phyloP scores from a whole-genome alignment of 2,888 invertebrate species.

The Drosophila mettleri region DNA sequence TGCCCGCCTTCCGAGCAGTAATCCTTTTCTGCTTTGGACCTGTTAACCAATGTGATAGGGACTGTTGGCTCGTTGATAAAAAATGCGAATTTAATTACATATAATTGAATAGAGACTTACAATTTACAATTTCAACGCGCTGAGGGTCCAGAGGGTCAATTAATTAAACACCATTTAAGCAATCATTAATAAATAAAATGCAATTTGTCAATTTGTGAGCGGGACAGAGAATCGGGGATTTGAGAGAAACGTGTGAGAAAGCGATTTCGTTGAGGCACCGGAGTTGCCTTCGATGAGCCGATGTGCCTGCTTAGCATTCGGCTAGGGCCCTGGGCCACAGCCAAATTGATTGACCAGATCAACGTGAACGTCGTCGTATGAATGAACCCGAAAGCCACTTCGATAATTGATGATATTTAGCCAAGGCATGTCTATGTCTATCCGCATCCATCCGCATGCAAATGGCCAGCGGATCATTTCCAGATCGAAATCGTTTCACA shows the following conservation, averaged over 20 bases:
- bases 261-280: slow-evolving; percentile 64
- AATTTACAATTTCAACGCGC: slow-evolving; percentile 64
- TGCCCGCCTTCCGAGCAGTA: slow-evolving; percentile 1
- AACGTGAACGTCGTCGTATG: slow-evolving; percentile 51
- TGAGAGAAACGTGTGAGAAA: slow-evolving; percentile 68
- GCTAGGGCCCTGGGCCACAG: slow-evolving; percentile 45
- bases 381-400: slow-evolving; percentile 67
- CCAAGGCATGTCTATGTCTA: slow-evolving; percentile 32
- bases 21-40: slow-evolving; percentile 1
- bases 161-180: slow-evolving; percentile 77
- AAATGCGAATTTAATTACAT: slow-evolving; percentile 73
- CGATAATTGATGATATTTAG: slow-evolving; percentile 74
- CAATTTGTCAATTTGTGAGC: slow-evolving; percentile 71
- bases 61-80: slow-evolving; percentile 27
- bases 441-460: slow-evolving; percentile 38
- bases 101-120: slow-evolving; percentile 58
- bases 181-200: slow-evolving; percentile 76
- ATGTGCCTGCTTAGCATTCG: slow-evolving; percentile 14
- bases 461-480: slow-evolving; percentile 56
- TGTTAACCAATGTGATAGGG: slow-evolving; percentile 29
- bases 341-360: slow-evolving; percentile 77
- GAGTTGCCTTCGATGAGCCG: neutral
- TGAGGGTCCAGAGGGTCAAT: slow-evolving; percentile 47
- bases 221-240: slow-evolving; percentile 33
- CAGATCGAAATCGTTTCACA: slow-evolving; percentile 63